Base-by-base conservation (phyloP, 1,140 invertebrate species). In the Andrena cerasifolii region DNA sequence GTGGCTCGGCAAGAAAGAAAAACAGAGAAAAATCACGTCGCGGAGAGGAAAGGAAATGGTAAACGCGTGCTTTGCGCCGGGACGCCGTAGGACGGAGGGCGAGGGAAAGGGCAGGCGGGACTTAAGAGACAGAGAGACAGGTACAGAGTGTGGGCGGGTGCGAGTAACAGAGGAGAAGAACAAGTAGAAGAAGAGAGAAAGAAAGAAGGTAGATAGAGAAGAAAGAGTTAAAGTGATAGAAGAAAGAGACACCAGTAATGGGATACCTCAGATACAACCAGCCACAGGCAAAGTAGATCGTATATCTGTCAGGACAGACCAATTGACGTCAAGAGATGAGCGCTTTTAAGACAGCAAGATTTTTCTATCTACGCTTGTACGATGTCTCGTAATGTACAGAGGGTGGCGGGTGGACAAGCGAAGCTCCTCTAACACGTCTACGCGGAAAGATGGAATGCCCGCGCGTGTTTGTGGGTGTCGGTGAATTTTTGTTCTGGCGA, bases 241-340 rank as follows among this genome's bases (percentile, higher is more conserved):
- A 76, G 71, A 79, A 79, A 79, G 77, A 79, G 77, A 79, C 70
- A 74, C 54, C 56, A 74, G 70, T 79, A 78, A 76, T 75, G 73
- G 76, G 93, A 93, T 96, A 96, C 95, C 95, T 96, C 94, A 95
- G 93, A 94, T 95, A 95, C 90, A 96, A 95, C 95, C 95, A 96
- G 94, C 95, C 95, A 94, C 95, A 96, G 93, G 94, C 95, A 95
- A 96, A 96, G 94, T 95, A 95, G 94, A 95, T 91, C 88, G 89
- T 89, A 84, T 82, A 82, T 83, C 78, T 83, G 84, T 79, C 78
- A 51, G 66, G 56, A 80, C 78, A 84, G 68, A 80, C 45, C 75
- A 82, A 84, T 80, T 65, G 65, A 75, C 45, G 75, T 81, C 74
- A 78, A 68, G 74, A 81, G 81, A 65, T 78, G 51, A 83, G 81